Base-by-base conservation (phyloP, 2,113 vertebrate genomes). In the Grallaria varia region DNA sequence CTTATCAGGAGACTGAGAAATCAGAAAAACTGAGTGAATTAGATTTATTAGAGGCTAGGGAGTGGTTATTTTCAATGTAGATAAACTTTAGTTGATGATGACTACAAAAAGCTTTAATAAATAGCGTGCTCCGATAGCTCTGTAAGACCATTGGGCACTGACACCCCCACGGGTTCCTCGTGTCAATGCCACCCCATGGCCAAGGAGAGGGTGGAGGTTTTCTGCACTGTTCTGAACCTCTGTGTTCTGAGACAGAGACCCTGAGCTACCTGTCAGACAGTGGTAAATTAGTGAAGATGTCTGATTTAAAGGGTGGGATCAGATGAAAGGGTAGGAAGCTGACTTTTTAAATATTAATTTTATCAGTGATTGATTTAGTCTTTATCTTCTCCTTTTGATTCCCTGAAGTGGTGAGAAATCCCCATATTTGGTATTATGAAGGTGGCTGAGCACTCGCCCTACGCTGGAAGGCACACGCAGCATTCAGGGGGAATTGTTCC, bases 61-160 rank as follows among this genome's bases (percentile, higher is more conserved):
- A 47, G 20, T 9, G 50, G 27, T 74, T 82, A 1, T 75, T 67
- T 90, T 71, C 42, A 18, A 4, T 67, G 59, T 39, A 67, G 39
- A 15, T 30, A 27, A 49, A 22, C 30, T 47, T 23, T 2, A 25
- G 13, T 12, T 37, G n/a, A 14, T 33, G 31, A 1, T 6, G n/a
- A 31, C 24, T 21, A 13, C 30, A 9, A 6, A n/a, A 39, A 55
- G 42, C 25, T 55, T 35, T 63, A 45, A 45, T 19, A 28, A 52
- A 52, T 52, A 59, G 18, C 45, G 30, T 68, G 19, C 3, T 8
- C 8, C 19, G 40, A 2, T 8, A 9, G 16, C 76, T 45, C 44
- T 11, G 33, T 49, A 10, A 30, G 35, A 19, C 9, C 50, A 2
- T 1, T 9, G 53, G 12, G 4, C 3, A 2, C 0, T 4, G 47